Base-by-base conservation (phyloP, 2,797 vertebrate genomes). In the Chaenodraco wilsoni region DNA sequence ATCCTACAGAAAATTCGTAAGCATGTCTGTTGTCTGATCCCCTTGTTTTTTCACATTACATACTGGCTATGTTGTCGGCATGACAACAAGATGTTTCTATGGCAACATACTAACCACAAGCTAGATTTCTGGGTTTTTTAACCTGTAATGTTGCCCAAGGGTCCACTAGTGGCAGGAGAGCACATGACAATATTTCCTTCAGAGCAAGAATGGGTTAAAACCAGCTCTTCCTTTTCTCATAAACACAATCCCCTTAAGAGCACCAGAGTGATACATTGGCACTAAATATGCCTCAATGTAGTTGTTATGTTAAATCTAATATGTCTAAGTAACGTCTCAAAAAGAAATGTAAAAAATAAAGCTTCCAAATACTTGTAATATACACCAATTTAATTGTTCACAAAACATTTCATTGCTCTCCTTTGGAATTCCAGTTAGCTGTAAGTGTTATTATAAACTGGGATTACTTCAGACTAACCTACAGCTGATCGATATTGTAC, bases 51-150 rank as follows among this genome's bases (percentile, higher is more conserved):
- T 72, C 19, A 65, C 68, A 76, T 83, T 81, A 76, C 65, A 72
- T 75, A 64, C 51, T 65, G 75, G 70, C 77, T 72, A 78, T 74
- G 73, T 84, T 84, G 91, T 92, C 84, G 81, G 87, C 90, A 89
- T 87, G 91, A 92, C 91, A 90, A 92, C 89, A 91, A 86, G 85
- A 54, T 23, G 66, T 93, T 69, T 77, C 93, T 83, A 91, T 94
- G 87, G 86, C 87, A 92, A 94, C 92, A 74, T 79, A 56, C 14
- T 62, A 80, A 84, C 84, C 74, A 72, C 80, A 61, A 85, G 82
- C 78, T 69, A 55, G 60, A 76, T 84, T 85, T 65, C 37, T 45
- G 40, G 27, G 69, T 70, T 71, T 79, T 79, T 82, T 76, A 80
- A 83, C 82, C 84, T 76, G 76, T 69, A 50, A 52, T 72, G 65